A percentile compares a stretch with the other conserved stretches of the same genome.
These are phyloP conservation scores for Pangasius mekongensis DNA, from an alignment of 2,797 vertebrate species.

Conservation along the genomic window DNA sequence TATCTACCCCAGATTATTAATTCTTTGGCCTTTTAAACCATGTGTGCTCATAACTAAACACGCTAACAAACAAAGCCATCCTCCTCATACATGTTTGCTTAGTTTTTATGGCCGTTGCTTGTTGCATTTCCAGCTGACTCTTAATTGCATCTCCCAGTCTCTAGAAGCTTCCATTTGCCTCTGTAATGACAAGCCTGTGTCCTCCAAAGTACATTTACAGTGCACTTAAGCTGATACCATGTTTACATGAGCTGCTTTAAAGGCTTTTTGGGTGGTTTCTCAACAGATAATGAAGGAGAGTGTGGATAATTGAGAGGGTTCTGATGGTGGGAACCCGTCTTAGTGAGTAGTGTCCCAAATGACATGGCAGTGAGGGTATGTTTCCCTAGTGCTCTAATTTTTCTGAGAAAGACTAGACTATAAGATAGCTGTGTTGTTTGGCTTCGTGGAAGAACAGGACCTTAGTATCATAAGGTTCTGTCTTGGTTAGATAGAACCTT, in stretches of 20 bases:
- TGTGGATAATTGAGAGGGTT: slow-evolving; percentile 28
- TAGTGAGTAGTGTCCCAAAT: not conserved
- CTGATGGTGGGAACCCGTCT: slow-evolving; percentile 12
- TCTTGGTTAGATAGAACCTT: not conserved
- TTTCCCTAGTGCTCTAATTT: not conserved
- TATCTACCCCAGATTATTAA: not conserved
- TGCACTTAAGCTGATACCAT: slow-evolving; percentile 38
- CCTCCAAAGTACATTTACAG: slow-evolving; percentile 35
- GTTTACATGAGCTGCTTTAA: slow-evolving; percentile 42
- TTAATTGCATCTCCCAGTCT: slow-evolving; percentile 72
- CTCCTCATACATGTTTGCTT: slow-evolving; percentile 10
- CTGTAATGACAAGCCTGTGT: slow-evolving; percentile 73
- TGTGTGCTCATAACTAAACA: slow-evolving; percentile 5
- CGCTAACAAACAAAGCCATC: not conserved
- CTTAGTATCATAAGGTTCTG: not conserved
- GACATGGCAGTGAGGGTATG: not conserved
- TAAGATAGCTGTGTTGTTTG: not conserved
- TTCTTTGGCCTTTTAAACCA: not conserved
- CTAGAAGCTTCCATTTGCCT: slow-evolving; percentile 70
- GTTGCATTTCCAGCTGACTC: slow-evolving; percentile 65
- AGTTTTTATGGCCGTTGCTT: slow-evolving; percentile 63
- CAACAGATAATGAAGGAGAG: slow-evolving; percentile 39
- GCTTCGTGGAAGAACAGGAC: not conserved
- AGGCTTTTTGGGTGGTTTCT: slow-evolving; percentile 37
- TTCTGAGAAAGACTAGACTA: not conserved